These are phyloP conservation scores for Falco naumanni DNA, from an alignment of 2,797 vertebrate genomes.

Conservation along the genomic window DNA sequence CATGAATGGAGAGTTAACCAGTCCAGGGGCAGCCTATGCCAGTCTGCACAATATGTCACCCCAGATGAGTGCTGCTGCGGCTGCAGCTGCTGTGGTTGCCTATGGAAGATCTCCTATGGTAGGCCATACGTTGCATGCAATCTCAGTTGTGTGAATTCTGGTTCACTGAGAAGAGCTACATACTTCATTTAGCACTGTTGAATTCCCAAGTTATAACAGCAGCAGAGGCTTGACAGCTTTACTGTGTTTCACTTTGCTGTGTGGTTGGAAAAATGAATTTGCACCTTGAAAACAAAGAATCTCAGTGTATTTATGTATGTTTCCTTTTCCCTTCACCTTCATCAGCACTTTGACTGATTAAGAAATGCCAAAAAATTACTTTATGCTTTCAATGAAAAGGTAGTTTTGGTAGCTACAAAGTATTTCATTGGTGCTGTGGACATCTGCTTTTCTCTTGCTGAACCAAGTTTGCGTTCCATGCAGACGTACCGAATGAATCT, in stretches of 20 bases:
- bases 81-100: constrained; percentile 88
- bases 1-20: constrained; percentile 92
- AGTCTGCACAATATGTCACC: constrained; percentile 95
- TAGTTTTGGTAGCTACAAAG: neutral
- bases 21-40: constrained; percentile 89
- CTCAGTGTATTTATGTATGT: neutral
- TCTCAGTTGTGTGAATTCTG: neutral
- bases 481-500: neutral
- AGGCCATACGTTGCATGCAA: constrained; percentile 33
- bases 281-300: constrained; percentile 5
- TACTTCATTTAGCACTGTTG: constrained; percentile 12
- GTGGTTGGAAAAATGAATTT: neutral
- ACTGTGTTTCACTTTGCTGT: neutral
- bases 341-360: neutral
- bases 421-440: neutral
- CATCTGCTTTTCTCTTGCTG: constrained; percentile 29
- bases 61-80: constrained; percentile 92
- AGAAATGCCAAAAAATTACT: neutral
- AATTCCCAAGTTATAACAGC: neutral
- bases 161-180: neutral
- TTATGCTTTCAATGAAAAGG: neutral
- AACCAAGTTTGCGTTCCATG: neutral
- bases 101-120: constrained; percentile 95
- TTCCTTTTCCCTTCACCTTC: neutral
- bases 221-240: neutral